phyloP scores from a whole-genome alignment of 2,113 vertebrate species.

The Diadophis punctatus region DNA sequence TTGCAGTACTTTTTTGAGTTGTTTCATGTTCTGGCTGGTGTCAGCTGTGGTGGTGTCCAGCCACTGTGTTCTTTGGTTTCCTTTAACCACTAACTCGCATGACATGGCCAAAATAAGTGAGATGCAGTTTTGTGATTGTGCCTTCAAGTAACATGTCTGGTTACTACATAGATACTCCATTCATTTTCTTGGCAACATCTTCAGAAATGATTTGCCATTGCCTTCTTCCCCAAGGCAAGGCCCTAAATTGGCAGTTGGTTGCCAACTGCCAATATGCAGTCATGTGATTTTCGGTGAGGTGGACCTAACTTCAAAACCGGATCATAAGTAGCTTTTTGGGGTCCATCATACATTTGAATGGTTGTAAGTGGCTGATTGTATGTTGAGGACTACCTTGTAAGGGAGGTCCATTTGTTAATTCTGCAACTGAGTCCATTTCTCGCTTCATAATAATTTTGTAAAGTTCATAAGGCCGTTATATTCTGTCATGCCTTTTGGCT shows the following conservation, averaged over 20 bases:
- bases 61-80: not conserved
- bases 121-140: not conserved
- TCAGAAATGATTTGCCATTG: not conserved
- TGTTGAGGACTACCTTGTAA: not conserved
- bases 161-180: not conserved
- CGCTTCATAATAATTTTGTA: not conserved
- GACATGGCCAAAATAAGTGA: not conserved
- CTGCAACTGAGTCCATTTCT: not conserved
- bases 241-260: too few species aligned
- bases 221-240: not conserved
- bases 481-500: not conserved
- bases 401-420: not conserved
- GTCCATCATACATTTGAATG: not conserved
- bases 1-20: too few species aligned
- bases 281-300: not conserved
- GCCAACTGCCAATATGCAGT: not conserved
- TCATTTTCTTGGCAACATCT: not conserved
- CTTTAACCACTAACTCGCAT: not conserved
- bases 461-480: not conserved
- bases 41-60: not conserved
- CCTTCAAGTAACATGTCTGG: not conserved
- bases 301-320: too few species aligned
- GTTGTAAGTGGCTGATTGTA: not conserved
- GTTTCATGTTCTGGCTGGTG: too few species aligned
- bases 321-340: too few species aligned